Evolutionary conservation across 2,888 invertebrate genomes (phyloP).

Genomic region (Parapristionchus giblindavisi): DNA sequence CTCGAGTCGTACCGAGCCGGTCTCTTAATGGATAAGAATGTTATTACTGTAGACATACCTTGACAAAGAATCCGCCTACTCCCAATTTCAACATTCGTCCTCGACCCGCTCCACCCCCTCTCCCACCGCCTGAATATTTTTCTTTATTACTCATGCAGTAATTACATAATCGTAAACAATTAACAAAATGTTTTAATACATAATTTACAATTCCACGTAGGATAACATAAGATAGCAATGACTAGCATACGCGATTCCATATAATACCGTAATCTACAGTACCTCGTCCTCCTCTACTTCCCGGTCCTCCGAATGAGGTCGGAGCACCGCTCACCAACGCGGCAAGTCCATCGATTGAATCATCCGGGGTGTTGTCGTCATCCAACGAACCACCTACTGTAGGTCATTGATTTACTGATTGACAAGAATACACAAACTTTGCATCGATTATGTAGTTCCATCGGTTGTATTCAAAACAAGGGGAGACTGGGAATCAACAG

Average conservation of each 20-base stretch:
- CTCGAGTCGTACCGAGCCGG: background rate
- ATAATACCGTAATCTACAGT: too few relatives aligned
- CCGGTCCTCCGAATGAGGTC: constrained; percentile 9
- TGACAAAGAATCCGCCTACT: constrained; percentile 68
- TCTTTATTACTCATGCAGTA: background rate
- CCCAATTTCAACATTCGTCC: constrained; percentile 57
- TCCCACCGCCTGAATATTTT: constrained; percentile 43
- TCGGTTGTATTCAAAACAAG: too few relatives aligned
- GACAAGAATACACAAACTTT: background rate
- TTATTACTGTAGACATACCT: constrained; percentile 38
- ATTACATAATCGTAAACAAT: background rate
- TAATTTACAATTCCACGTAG: too few relatives aligned
- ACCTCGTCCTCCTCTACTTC: constrained; percentile 5
- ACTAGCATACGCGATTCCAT: too few relatives aligned
- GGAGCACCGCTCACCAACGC: constrained; percentile 20
- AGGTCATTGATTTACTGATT: background rate
- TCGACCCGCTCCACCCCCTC: constrained; percentile 52
- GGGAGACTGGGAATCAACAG: too few relatives aligned
- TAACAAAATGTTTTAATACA: background rate
- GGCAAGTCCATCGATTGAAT: constrained; percentile 7
- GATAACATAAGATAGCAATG: too few relatives aligned
- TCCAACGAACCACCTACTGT: constrained; percentile 24
- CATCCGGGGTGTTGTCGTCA: constrained; percentile 34
- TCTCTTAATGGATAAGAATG: background rate
- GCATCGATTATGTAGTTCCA: too few relatives aligned